These are phyloP conservation scores for Todiramphus chloris DNA, from an alignment of 2,113 vertebrate species.

Conservation along the genomic window DNA sequence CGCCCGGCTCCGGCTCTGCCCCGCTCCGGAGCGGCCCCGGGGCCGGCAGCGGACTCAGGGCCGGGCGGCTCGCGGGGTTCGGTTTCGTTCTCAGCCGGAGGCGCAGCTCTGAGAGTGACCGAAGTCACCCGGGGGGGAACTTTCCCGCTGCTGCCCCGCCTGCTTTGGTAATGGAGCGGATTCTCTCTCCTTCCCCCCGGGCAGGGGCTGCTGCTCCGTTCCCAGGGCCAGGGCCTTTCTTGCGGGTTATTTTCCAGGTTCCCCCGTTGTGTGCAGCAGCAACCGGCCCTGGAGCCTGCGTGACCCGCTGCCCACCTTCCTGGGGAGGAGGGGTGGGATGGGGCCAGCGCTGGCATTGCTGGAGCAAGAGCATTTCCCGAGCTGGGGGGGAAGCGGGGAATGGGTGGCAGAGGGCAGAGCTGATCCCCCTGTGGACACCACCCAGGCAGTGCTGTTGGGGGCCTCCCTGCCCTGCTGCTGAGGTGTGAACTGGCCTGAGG, in stretches of 20 bases:
- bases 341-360: neutral
- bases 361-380: neutral
- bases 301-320: rapidly evolving
- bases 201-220: neutral
- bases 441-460: rapidly evolving
- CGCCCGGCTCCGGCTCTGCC: neutral
- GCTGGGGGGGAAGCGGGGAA: rapidly evolving
- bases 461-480: neutral
- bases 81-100: rapidly evolving
- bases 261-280: rapidly evolving
- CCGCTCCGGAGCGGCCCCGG: neutral
- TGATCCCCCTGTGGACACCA: rapidly evolving
- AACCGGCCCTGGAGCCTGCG: rapidly evolving
- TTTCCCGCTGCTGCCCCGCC: neutral
- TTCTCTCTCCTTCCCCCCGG: neutral
- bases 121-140: too few species aligned
- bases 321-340: rapidly evolving
- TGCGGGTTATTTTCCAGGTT: too few species aligned
- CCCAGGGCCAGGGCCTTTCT: neutral
- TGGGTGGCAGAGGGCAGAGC: neutral
- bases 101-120: neutral
- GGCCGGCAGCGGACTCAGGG: neutral
- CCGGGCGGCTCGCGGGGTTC: too few species aligned
- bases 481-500: neutral
- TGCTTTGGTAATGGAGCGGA: rapidly evolving